Evolutionary conservation across 2,113 vertebrate species (phyloP), one percentile per base, ranked within the genome.

Genomic region (Corvus hawaiiensis): DNA sequence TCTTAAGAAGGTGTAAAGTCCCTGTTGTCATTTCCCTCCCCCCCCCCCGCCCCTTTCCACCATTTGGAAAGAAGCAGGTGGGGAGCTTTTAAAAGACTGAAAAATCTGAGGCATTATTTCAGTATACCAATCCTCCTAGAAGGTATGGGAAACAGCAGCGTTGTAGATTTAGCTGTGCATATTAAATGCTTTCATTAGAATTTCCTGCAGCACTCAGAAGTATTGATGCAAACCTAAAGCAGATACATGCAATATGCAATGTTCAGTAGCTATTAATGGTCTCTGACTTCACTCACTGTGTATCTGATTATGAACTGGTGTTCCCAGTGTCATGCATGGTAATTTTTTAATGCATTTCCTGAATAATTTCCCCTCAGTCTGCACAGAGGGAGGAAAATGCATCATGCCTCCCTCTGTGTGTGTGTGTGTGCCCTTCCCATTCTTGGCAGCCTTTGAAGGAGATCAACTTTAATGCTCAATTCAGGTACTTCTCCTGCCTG

Each of bases 131-230:
- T 83, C 33, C 18, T 54, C 23, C 22, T 13, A 37, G 78, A 58
- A 94, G 66, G 21, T 67, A 37, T 9, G 43, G 28, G 84, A 51
- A 94, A 33, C 33, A 86, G 67, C 52, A 72, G 46, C 1, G 1
- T 58, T 72, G 33, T 46, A 32, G 21, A 73, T 82, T 79, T 79
- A 79, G 18, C 39, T 76, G 30, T 68, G 62, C 46, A 43, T 76
- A 62, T 79, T 61, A 56, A 90, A 55, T 67, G 23, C 32, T 91
- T 94, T 92, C 56, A 85, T 91, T 93, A 82, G 58, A 68, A 87
- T 92, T 87, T 87, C 54, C 37, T 91, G 14, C 27, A 66, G 69
- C 63, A 64, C 46, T 62, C n/a, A 66, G 81, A 82, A 92, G 32
- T 85, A 81, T 69, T 89, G 83, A 61, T 82, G 81, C 49, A 81